Evolutionary conservation across 2,888 invertebrate genomes (phyloP), one percentile per base, ranked within the genome.

Genomic region (Aphrophora alni): DNA sequence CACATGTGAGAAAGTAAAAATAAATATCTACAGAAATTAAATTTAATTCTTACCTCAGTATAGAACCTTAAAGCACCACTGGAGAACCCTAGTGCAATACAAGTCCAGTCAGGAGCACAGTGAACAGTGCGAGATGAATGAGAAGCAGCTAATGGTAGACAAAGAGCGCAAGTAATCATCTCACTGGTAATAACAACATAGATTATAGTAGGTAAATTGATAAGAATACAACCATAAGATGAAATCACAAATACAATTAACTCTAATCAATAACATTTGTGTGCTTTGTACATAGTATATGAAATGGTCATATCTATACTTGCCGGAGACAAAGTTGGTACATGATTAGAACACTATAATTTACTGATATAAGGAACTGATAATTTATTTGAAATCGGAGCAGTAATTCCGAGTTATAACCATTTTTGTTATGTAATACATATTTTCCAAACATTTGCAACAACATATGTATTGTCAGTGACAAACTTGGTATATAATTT

Each of bases 61-160:
- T 96, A 98, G 89, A 98, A 97, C 83, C 94, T 91, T 14, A 98
- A 91, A 89, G 91, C 92, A 24, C 98, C 98, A 84, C 95, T 94
- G 85, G 92, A 93, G 86, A 95, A 95, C 17, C 98, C 98, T 80
- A 97, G 91, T 82, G 94, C 92, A 82, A 98, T 91, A 87, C 97
- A 97, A 17, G 97, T 97, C 98, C 98, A 98, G 87, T 98, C 98
- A 28, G 96, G 93, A 7, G 93, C 93, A 87, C 93, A 90, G 71
- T 90, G 90, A 17, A 90, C 89, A 82, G 90, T 90, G 70, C 89
- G 85, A 84, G 88, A 90, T 76, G 90, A 90, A 82, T 89, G 87
- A n/a, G 89, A 88, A 70, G 90, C 89, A 77, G 89, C 88, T 17
- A 91, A 85, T 4, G 91, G 91, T 80, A 91, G 86, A 85, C 91